Evolutionary conservation across 2,797 vertebrate species (phyloP).

Genomic region (Furcifer pardalis): DNA sequence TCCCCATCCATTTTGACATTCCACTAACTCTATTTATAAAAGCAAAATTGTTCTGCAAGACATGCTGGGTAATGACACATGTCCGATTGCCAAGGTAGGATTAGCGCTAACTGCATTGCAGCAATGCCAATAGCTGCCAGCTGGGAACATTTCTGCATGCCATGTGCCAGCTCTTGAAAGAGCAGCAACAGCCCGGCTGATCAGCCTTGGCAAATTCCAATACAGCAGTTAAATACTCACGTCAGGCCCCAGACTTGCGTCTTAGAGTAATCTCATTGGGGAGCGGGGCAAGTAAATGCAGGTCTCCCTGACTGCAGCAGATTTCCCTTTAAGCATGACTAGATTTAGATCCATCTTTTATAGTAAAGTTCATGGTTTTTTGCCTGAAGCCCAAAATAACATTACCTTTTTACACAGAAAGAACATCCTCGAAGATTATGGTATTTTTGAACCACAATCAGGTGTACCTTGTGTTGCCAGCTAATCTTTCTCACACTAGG

Average conservation of each 20-base stretch:
- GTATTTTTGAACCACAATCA: no score
- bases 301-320: neutral
- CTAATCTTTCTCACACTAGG: no score
- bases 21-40: conserved; percentile 64
- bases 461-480: no score
- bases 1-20: conserved; percentile 18
- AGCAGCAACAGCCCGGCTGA: neutral
- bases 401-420: no score
- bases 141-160: conserved; percentile 4
- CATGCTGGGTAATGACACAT: conserved; percentile 6
- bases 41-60: conserved; percentile 50
- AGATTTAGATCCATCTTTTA: neutral
- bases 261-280: neutral
- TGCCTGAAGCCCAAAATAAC: no score
- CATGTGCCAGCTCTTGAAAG: conserved; percentile 26
- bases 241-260: conserved; percentile 9
- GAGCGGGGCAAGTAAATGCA: neutral
- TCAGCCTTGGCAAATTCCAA: neutral
- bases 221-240: neutral
- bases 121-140: conserved; percentile 45
- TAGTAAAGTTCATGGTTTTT: neutral
- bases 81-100: conserved; percentile 44
- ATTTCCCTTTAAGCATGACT: neutral
- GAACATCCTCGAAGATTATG: no score
- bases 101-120: conserved; percentile 50